Base-by-base conservation (phyloP, 2,888 invertebrate species). In the Cepaea hortensis region DNA sequence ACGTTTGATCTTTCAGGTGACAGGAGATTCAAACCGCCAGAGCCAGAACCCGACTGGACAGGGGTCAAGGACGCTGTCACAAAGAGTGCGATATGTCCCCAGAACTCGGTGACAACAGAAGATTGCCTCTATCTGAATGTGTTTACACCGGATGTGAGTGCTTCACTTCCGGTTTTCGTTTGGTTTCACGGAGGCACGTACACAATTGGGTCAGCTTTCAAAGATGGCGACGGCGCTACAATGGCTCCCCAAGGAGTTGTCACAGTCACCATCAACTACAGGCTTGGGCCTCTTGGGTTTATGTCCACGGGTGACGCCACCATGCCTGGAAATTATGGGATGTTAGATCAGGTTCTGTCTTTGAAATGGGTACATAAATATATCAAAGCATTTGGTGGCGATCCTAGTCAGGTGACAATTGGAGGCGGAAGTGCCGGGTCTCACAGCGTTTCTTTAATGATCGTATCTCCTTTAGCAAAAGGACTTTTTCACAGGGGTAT, bases 261-360 rank as follows among this genome's bases (percentile, higher is more conserved):
- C 0, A 55, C n/a, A 3, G 84, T 84, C 13, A 75, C 76, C 3
- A 77, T 84, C 7, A 84, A 84, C 76, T 84, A 84, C 77, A 35
- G 84, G 9, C 72, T 81, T 3, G 81, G 81, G 4, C 50, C 81
- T 11, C 50, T 72, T 11, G 81, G 81, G 5, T 81, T 85, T 23
- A 11, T 80, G 46, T 80, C 80, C 61, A 85, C 85, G 15, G 85
- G 72, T 7, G 85, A 85, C 61, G 80, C 80, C 68, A 61, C 80
- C 61, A 85, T 85, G 85, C 85, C 85, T 18, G 80, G 85, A 62
- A 85, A 85, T 80, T 85, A 85, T 72, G 85, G 85, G 46, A 80
- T 85, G 85, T 65, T 85, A 23, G 85, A 85, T 35, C 85, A 85
- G 79, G 18, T 85, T 3, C n/a, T 85, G 70, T 79, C 85, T 3